Evolutionary conservation across 2,797 vertebrate genomes (phyloP), one percentile per base, ranked within the genome.

Genomic region (Garrulus glandarius): DNA sequence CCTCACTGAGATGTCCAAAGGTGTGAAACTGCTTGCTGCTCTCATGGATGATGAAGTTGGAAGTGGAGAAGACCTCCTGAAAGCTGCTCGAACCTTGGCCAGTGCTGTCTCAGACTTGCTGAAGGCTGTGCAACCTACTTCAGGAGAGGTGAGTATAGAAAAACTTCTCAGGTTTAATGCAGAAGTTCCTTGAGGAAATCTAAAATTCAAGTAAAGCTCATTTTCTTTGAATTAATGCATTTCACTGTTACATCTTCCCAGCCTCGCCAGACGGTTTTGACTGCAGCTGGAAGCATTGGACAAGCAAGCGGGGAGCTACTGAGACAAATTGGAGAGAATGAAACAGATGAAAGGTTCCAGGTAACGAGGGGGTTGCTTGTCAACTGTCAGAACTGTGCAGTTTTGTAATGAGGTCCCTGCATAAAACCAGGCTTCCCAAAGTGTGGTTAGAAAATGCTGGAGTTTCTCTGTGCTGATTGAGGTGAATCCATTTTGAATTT

Each of bases 1-100:
- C 98, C 98, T 99, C 95, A 99, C 99, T 3, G 99, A 99, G 96
- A 99, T 99, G 99, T 99, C 99, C 76, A 99, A 99, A 97, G 99
- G 99, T 2, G 99, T 99, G 93, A 99, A 99, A 96, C 98, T 99
- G 69, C 98, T 99, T 52, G 99, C 99, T 0, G 99, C 99, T 6
- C 98, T 99, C 90, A 99, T 99, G 99, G 99, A 99, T 7, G 99
- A 99, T 27, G 99, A 99, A 34, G 98, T 99, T 94, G 99, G 99
- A 95, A 99, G 99, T 14, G 99, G 99, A 63, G 99, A 99, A 95
- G 99, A 99, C 88, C 98, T 99, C 69, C 98, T 99, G 97, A 98
- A 99, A 61, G 99, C 99, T 3, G 99, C 99, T 39, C 98, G 99
- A 92, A 99, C 99, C 30, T 97, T 99, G 70, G 99, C 99, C 1